These are phyloP conservation scores for Prorops nasuta DNA, from an alignment of 1,140 invertebrate genomes.

Conservation along the genomic window DNA sequence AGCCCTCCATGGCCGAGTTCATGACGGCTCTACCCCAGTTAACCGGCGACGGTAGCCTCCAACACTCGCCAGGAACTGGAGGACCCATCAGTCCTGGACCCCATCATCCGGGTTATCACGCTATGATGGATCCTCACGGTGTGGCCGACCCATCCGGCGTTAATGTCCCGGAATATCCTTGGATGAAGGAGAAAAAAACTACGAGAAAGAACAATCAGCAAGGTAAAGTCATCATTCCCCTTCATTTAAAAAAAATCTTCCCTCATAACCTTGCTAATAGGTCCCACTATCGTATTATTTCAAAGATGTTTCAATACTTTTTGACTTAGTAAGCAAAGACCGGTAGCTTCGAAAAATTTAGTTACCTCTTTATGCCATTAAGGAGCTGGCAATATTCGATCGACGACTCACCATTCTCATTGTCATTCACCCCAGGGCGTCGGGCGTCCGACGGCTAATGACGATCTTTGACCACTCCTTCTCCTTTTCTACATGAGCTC, in stretches of 20 bases:
- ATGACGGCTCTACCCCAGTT: conserved; percentile 79
- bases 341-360: too few species aligned
- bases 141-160: conserved; percentile 63
- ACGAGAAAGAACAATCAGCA: conserved; percentile 83
- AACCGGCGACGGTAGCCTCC: conserved; percentile 51
- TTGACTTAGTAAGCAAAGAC: too few species aligned
- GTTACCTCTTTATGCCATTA: conserved; percentile 17
- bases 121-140: conserved; percentile 60
- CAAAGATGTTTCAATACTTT: neutral
- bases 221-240: conserved; percentile 63
- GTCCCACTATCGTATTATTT: neutral
- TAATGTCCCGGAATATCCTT: conserved; percentile 89
- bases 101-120: conserved; percentile 55
- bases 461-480: conserved; percentile 27
- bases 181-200: conserved; percentile 98
- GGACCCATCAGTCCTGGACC: conserved; percentile 61
- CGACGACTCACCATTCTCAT: conserved; percentile 20
- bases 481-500: conserved; percentile 13
- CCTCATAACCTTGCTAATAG: too few species aligned
- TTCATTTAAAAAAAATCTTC: too few species aligned
- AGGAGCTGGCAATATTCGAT: conserved; percentile 6
- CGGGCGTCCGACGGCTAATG: conserved; percentile 39
- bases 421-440: conserved; percentile 31
- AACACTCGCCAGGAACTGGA: conserved; percentile 59
- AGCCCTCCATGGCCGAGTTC: conserved; percentile 91